A percentile compares a stretch with the other conserved stretches of the same genome.
Conservation (phyloP, 2,888 invertebrate species). For the Minunthozetes semirufus region DNA sequence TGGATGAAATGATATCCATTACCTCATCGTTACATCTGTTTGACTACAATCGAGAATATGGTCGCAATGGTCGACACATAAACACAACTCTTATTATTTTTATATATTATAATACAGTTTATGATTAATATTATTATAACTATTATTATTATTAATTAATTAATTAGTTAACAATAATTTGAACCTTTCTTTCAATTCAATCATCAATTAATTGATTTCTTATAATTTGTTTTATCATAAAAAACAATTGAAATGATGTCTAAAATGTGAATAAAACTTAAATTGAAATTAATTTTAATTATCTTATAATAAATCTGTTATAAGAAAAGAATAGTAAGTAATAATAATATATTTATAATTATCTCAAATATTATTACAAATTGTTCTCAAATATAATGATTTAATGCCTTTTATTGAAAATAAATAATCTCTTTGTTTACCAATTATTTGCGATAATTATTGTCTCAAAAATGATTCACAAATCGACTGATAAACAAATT, state of each 20-base stretch:
- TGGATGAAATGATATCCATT: slow-evolving; percentile 2
- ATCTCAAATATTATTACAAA: not conserved
- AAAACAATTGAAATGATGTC: not conserved
- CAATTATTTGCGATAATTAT: too few relatives aligned
- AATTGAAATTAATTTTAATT: not conserved
- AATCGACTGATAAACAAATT: too few relatives aligned
- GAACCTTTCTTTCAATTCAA: not conserved
- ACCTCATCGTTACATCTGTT: slow-evolving; percentile 5
- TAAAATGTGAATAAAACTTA: not conserved
- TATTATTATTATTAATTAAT: not conserved
- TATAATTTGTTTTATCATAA: not conserved
- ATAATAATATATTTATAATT: not conserved
- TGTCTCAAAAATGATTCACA: too few relatives aligned
- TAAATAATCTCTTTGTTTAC: too few relatives aligned
- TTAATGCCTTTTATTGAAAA: too few relatives aligned
- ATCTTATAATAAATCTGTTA: not conserved
- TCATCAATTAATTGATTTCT: slow-evolving; percentile 2
- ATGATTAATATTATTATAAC: not conserved
- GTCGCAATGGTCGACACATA: slow-evolving; percentile 1
- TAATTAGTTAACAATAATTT: not conserved
- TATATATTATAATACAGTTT: slow-evolving; percentile 18
- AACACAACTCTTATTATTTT: slow-evolving; percentile 25
- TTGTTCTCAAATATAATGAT: not conserved
- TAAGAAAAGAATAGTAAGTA: not conserved
- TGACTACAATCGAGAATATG: not conserved